Conservation (phyloP, 2,797 vertebrate genomes). For the Discoglossus pictus region DNA sequence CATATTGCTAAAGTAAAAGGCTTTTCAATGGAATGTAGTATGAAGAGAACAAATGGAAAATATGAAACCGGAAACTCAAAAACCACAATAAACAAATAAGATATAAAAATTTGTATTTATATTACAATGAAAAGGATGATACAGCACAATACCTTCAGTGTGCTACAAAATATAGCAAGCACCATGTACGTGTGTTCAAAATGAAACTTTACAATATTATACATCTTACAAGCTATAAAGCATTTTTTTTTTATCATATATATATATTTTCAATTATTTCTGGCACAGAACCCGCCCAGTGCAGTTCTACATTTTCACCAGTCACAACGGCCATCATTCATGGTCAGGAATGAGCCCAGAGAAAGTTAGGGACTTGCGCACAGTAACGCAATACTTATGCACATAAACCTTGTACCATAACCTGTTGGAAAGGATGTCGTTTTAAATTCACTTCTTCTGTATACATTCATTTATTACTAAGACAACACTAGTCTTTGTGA, state of each 20-base stretch:
- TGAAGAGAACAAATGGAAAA: too few relatives aligned
- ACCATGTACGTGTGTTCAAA: slow-evolving; percentile 70
- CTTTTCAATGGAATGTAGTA: too few relatives aligned
- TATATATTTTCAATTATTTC: slow-evolving; percentile 76
- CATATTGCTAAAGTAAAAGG: too few relatives aligned
- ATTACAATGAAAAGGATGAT: slow-evolving; percentile 82
- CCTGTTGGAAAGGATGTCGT: not conserved
- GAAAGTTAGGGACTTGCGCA: not conserved
- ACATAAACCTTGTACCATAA: not conserved
- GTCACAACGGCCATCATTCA: slow-evolving; percentile 1
- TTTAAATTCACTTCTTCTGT: not conserved
- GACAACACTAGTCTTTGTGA: not conserved
- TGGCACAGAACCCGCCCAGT: slow-evolving; percentile 76
- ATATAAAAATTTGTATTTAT: slow-evolving; percentile 92
- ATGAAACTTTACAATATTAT: slow-evolving; percentile 65
- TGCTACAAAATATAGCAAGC: slow-evolving; percentile 71
- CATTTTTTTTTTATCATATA: slow-evolving; percentile 65
- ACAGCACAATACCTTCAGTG: slow-evolving; percentile 76
- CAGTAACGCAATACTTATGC: not conserved
- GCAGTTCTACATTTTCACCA: slow-evolving; percentile 33
- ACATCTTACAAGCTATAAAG: slow-evolving; percentile 73
- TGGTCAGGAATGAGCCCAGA: not conserved
- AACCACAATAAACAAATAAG: slow-evolving; percentile 7
- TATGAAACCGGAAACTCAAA: too few relatives aligned
- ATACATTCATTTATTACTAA: slow-evolving; percentile 21